Percentiles rank a stretch among this genome's conserved stretches.
Evolutionary conservation across 92 coral and sea anemone species (phyloP).

Genomic region (Zoanthus sociatus): DNA sequence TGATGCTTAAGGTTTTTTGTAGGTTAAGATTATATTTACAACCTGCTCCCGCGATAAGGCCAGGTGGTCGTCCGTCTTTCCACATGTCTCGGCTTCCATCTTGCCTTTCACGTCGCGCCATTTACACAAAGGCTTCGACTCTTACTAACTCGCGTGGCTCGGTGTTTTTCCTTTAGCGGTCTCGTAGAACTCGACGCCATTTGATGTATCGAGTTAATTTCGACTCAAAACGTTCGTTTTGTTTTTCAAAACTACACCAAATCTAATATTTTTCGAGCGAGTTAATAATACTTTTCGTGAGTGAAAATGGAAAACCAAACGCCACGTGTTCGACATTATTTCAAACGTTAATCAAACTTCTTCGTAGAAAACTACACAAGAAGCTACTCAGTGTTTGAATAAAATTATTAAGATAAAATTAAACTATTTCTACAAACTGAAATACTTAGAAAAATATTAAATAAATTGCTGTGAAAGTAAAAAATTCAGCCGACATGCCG

Average conservation of each 20-base stretch:
- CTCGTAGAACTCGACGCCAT: constrained; percentile 39
- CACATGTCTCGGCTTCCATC: constrained; percentile 36
- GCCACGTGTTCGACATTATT: constrained; percentile 36
- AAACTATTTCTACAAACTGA: constrained; percentile 23
- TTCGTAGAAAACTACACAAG: constrained; percentile 53
- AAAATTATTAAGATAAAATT: constrained; percentile 23
- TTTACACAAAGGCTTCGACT: constrained; percentile 31
- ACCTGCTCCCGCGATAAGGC: constrained; percentile 50
- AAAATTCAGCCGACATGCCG: constrained; percentile 32
- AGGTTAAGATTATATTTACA: constrained; percentile 41
- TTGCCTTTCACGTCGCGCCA: constrained; percentile 32
- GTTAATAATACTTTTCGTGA: constrained; percentile 6
- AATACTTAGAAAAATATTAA: constrained; percentile 12
- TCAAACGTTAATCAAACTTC: constrained; percentile 43
- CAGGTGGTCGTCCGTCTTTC: constrained; percentile 42
- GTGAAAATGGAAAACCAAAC: constrained; percentile 31
- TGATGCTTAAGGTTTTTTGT: constrained; percentile 32
- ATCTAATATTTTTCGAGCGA: constrained; percentile 17
- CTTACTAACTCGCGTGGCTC: constrained; percentile 21
- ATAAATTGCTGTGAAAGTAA: constrained; percentile 12
- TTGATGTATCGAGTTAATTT: constrained; percentile 11
- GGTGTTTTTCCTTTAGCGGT: constrained; percentile 39
- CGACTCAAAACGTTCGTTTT: neutral
- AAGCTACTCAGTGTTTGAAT: constrained; percentile 12
- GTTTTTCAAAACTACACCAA: constrained; percentile 3